Conservation (phyloP, 2,888 invertebrate species). For the Meiosimyza platycephala region DNA sequence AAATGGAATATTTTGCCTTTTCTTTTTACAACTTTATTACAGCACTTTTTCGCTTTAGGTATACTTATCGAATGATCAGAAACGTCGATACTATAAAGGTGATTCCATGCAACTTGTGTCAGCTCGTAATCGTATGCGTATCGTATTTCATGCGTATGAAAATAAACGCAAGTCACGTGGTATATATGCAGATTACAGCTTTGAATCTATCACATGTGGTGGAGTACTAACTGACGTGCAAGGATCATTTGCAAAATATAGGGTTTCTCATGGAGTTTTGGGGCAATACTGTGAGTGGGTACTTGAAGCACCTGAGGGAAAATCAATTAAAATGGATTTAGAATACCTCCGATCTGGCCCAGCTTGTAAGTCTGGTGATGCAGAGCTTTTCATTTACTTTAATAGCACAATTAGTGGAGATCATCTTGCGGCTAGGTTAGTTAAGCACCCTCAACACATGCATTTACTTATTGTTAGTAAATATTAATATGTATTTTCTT, state of each 20-base stretch:
- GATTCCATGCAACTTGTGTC: slow-evolving; percentile 72
- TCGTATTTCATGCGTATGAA: slow-evolving; percentile 75
- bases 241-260: slow-evolving; percentile 34
- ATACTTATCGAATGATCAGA: slow-evolving; percentile 45
- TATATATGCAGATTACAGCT: slow-evolving; percentile 79
- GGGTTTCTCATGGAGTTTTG: background rate
- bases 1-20: too few relatives aligned
- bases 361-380: slow-evolving; percentile 37
- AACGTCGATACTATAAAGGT: slow-evolving; percentile 51
- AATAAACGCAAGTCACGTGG: slow-evolving; percentile 70
- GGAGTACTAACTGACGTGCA: slow-evolving; percentile 72
- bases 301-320: slow-evolving; percentile 75
- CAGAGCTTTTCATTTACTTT: slow-evolving; percentile 44
- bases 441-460: too few relatives aligned
- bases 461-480: too few relatives aligned
- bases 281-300: slow-evolving; percentile 65
- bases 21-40: too few relatives aligned
- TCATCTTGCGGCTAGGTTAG: slow-evolving; percentile 49
- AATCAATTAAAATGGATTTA: slow-evolving; percentile 64
- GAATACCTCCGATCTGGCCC: slow-evolving; percentile 34
- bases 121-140: slow-evolving; percentile 77
- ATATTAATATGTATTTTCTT: too few relatives aligned
- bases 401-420: slow-evolving; percentile 42
- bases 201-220: slow-evolving; percentile 76
- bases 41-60: slow-evolving; percentile 44